Conservation (phyloP, 2,113 vertebrate genomes). For the Phrynosoma platyrhinos region DNA sequence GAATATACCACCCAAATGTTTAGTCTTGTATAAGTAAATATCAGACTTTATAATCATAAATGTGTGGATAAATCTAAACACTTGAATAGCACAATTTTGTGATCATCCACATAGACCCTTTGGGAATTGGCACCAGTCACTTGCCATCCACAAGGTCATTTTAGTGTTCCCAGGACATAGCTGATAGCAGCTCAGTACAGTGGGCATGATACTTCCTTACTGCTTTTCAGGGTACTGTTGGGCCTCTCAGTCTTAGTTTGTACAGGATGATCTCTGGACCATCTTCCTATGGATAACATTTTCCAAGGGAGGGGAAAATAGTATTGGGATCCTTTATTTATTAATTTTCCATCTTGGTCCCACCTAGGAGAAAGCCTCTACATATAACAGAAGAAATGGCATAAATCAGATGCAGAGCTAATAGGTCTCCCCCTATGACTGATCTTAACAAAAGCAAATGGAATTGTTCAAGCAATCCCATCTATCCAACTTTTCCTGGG, state of each 20-base stretch:
- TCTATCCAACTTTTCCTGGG: neutral
- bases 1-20: conserved; percentile 18
- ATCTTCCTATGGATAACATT: neutral
- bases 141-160: conserved; percentile 37
- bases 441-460: neutral
- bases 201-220: conserved; percentile 54
- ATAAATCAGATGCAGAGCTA: neutral
- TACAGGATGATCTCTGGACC: neutral
- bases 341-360: neutral
- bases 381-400: neutral
- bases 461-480: neutral
- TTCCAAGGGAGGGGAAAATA: neutral
- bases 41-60: conserved; percentile 35
- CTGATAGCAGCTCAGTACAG: conserved; percentile 43
- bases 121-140: conserved; percentile 43
- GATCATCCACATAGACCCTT: conserved; percentile 36
- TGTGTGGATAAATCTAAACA: conserved; percentile 40
- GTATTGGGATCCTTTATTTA: neutral
- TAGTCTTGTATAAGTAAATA: neutral
- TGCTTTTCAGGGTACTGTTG: conserved; percentile 25
- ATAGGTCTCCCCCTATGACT: neutral
- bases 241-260: neutral
- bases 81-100: conserved; percentile 8
- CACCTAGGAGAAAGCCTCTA: neutral
- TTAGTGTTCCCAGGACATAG: conserved; percentile 33